Percentiles rank a stretch among this genome's conserved stretches.
Evolutionary conservation across 64 coral and sea anemone genomes (phyloP).

Genomic region (Acropora yongei): DNA sequence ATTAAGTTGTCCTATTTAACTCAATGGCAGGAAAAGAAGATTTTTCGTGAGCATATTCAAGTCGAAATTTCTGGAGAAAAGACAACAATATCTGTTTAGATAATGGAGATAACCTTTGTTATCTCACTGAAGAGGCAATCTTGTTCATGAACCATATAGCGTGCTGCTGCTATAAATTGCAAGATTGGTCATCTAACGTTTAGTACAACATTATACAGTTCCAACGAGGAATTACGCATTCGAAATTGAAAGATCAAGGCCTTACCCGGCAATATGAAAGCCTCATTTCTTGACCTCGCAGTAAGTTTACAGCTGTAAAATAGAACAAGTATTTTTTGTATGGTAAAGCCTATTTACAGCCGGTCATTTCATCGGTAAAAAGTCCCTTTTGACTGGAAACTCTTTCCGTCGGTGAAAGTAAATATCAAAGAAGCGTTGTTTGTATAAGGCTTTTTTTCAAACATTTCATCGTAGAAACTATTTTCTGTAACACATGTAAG

Average conservation of each 20-base stretch:
- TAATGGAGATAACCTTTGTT: neutral
- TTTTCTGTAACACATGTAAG: too few relatives aligned
- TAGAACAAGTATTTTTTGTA: too few relatives aligned
- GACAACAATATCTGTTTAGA: too few relatives aligned
- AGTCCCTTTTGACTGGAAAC: too few relatives aligned
- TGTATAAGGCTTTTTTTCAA: too few relatives aligned
- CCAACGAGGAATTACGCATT: neutral
- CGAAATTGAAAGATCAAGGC: neutral
- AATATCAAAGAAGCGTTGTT: too few relatives aligned
- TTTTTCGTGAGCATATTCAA: too few relatives aligned
- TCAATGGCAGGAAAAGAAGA: too few relatives aligned
- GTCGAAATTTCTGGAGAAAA: too few relatives aligned
- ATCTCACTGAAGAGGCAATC: neutral
- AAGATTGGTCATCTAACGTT: neutral
- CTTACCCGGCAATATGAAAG: neutral
- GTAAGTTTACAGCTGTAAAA: neutral
- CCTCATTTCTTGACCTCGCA: neutral
- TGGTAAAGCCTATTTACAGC: neutral
- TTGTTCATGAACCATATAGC: neutral
- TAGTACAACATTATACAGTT: neutral
- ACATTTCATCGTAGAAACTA: too few relatives aligned
- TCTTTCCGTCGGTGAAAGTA: too few relatives aligned
- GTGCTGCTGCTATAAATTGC: neutral
- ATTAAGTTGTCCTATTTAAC: too few relatives aligned
- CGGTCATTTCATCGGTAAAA: neutral